phyloP scores from a whole-genome alignment of 2,113 vertebrate species.

The Erpornis zantholeuca region DNA sequence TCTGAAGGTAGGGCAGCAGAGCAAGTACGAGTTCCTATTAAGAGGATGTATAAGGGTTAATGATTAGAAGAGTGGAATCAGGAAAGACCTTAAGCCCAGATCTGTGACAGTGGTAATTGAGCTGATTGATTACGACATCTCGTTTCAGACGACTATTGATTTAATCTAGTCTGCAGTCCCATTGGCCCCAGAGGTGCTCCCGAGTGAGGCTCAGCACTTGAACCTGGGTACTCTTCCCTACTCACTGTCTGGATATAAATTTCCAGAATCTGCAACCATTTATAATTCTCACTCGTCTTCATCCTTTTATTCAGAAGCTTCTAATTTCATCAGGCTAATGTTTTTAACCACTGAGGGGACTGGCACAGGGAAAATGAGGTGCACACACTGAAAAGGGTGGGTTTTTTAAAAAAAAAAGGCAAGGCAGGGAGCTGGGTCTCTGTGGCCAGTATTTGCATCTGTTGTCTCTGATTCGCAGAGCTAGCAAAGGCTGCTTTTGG shows the following conservation, averaged over 20 bases:
- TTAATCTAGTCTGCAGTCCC: constrained; percentile 75
- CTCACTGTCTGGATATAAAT: constrained; percentile 29
- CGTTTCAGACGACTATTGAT: constrained; percentile 80
- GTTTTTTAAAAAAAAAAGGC: neutral
- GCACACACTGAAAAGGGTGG: neutral
- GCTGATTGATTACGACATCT: constrained; percentile 80
- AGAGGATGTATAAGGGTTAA: constrained; percentile 54
- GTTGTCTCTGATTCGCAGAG: constrained; percentile 60
- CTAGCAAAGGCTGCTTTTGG: neutral
- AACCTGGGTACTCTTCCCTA: constrained; percentile 63
- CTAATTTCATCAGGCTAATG: constrained; percentile 5
- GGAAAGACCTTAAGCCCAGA: constrained; percentile 58
- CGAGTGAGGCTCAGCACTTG: constrained; percentile 65
- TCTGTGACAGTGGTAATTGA: constrained; percentile 75
- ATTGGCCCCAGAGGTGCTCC: constrained; percentile 53
- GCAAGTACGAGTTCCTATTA: neutral
- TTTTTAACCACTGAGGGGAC: constrained; percentile 21
- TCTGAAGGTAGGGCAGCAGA: constrained; percentile 7
- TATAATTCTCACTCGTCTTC: constrained; percentile 11
- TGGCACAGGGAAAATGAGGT: neutral
- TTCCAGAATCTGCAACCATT: constrained; percentile 36
- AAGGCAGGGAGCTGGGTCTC: neutral
- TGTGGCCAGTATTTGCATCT: constrained; percentile 59
- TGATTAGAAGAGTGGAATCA: constrained; percentile 60
- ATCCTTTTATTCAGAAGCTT: constrained; percentile 16